Base-by-base conservation (phyloP, 2,888 invertebrate genomes). In the Magallana nippona region DNA sequence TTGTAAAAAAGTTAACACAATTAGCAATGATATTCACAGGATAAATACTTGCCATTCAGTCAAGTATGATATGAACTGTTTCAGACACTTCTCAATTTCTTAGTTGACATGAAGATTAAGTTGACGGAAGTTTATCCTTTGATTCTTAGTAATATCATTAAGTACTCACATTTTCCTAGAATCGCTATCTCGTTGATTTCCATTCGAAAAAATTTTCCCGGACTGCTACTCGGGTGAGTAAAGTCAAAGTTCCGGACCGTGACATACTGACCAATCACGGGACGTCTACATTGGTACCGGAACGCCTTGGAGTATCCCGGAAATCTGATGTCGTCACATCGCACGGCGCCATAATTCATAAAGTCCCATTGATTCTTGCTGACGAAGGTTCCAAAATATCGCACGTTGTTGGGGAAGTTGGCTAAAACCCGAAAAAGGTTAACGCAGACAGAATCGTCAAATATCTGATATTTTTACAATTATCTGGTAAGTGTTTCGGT, bases 321-420 rank as follows among this genome's bases (percentile, higher is more conserved):
- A 81, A 81, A 83, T 55, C 84, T 58, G 13, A 80, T 79, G 55
- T 88, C 83, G 10, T 83, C 84, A 84, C 88, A 88, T 32, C 86
- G 83, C 2, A 82, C 58, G 8, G 88, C 85, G 1, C 88, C 88
- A 56, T 88, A 86, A n/a, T 82, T 82, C 5, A 87, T 19, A 55
- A 88, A 88, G 78, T 87, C 87, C 88, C 88, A 88, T 71, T 80
- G 82, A 13, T 85, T 2, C 58, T 83, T 85, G 55, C 88, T 87
- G 17, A 88, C 84, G 22, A 85, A 85, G 0, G 87, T 83, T 10
- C 86, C 84, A 13, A 83, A 78, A 81, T 79, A 85, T 19, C 88
- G 83, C 15, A 85, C 55, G n/a, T 82, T 86, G 15, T 81, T 77
- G 13, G 88, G 88, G 55, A 87, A 88, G 86, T 87, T 87, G 1